phyloP scores from a whole-genome alignment of 2,888 invertebrate species.

The Nebria brevicollis region DNA sequence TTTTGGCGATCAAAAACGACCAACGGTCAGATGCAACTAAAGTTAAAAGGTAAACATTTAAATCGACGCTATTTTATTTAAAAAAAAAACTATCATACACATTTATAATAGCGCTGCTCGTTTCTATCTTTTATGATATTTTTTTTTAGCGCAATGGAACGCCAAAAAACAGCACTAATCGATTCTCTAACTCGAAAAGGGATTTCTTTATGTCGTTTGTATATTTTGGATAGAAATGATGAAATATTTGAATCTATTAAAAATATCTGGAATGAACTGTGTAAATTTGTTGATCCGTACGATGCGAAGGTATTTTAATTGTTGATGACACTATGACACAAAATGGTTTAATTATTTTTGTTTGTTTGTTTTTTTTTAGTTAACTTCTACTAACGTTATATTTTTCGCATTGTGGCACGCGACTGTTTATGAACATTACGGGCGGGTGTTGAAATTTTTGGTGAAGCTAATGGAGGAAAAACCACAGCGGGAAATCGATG shows the following conservation, averaged over 20 bases:
- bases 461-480: conserved; percentile 84
- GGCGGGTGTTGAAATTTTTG: conserved; percentile 81
- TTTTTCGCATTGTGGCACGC: conserved; percentile 87
- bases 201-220: conserved; percentile 74
- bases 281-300: conserved; percentile 82
- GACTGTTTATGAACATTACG: conserved; percentile 80
- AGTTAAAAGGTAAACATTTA: conserved; percentile 76
- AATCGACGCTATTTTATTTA: background rate
- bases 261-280: conserved; percentile 72
- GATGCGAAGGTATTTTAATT: conserved; percentile 74
- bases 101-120: too few relatives aligned
- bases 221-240: conserved; percentile 63
- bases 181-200: conserved; percentile 85
- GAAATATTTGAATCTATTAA: conserved; percentile 66
- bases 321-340: conserved; percentile 13
- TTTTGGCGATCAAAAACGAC: conserved; percentile 87
- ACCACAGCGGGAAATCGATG: conserved; percentile 77
- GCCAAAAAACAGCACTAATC: conserved; percentile 80
- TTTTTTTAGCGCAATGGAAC: conserved; percentile 79
- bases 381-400: conserved; percentile 63
- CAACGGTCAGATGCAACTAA: conserved; percentile 83
- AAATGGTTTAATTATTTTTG: conserved; percentile 29
- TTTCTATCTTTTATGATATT: background rate
- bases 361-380: conserved; percentile 49
- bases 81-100: too few relatives aligned